These are phyloP conservation scores for Epinephelus moara DNA, from an alignment of 2,113 vertebrate species.

Conservation along the genomic window DNA sequence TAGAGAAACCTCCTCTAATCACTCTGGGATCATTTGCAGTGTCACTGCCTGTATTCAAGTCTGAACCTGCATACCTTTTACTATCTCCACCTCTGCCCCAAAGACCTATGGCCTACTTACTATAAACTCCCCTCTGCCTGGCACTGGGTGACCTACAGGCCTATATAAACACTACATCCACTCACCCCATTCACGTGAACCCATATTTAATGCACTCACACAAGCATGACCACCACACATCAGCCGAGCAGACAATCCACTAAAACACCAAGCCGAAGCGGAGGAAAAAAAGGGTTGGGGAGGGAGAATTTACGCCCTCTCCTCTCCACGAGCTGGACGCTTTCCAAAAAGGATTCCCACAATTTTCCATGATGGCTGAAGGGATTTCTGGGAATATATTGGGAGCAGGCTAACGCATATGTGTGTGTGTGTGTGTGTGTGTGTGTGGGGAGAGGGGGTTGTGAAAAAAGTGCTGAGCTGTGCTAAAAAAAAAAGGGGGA, in stretches of 20 bases:
- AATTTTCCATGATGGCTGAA: constrained; percentile 56
- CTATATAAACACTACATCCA: constrained; percentile 43
- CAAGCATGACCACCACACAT: constrained; percentile 34
- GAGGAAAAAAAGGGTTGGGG: background rate
- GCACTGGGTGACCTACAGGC: constrained; percentile 41
- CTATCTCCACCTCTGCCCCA: background rate
- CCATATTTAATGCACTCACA: constrained; percentile 50
- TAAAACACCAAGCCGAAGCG: constrained; percentile 3
- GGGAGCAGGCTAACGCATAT: background rate
- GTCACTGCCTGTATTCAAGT: constrained; percentile 8
- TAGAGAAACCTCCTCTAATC: background rate
- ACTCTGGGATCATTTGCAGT: background rate
- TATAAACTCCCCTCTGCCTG: constrained; percentile 35
- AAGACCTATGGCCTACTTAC: constrained; percentile 46
- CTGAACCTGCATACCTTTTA: background rate
- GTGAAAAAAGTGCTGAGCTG: constrained; percentile 30
- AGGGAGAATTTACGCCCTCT: constrained; percentile 44
- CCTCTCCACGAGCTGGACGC: constrained; percentile 21
- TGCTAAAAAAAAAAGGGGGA: background rate
- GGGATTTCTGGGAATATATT: constrained; percentile 47
- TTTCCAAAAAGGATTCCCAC: constrained; percentile 55
- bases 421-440: background rate
- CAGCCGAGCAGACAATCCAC: constrained; percentile 40
- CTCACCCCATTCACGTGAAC: constrained; percentile 31
- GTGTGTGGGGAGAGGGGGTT: background rate